Evolutionary conservation across 2,113 vertebrate species (phyloP).

Genomic region (Psittacara wagleri): DNA sequence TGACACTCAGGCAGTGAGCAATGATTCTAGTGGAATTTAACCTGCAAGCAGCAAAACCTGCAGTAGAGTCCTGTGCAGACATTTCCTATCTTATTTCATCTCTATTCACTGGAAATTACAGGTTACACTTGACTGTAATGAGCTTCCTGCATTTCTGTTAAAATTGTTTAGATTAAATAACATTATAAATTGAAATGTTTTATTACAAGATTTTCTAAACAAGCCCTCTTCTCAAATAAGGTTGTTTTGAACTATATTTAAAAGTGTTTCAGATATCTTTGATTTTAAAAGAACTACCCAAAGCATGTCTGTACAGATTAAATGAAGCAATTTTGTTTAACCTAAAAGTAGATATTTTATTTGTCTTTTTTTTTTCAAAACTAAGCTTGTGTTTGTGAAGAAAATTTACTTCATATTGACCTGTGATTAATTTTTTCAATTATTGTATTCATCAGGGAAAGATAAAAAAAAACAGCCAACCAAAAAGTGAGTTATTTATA

Average conservation of each 20-base stretch:
- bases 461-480: background rate
- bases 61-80: background rate
- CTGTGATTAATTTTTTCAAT: background rate
- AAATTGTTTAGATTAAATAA: background rate
- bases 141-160: background rate
- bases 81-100: background rate
- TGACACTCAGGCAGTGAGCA: background rate
- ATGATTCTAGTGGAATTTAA: background rate
- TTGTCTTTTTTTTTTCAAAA: background rate
- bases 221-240: background rate
- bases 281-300: background rate
- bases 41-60: background rate
- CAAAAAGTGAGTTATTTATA: background rate
- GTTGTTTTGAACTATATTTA: background rate
- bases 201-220: background rate
- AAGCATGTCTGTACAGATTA: background rate
- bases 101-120: background rate
- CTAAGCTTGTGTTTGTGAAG: accelerated
- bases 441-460: background rate
- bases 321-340: background rate
- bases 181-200: background rate
- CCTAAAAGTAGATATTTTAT: background rate
- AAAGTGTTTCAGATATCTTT: background rate
- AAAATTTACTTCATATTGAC: background rate
- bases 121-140: background rate